Evolutionary conservation across 2,888 invertebrate species (phyloP).

Genomic region (Protophormia terraenovae): DNA sequence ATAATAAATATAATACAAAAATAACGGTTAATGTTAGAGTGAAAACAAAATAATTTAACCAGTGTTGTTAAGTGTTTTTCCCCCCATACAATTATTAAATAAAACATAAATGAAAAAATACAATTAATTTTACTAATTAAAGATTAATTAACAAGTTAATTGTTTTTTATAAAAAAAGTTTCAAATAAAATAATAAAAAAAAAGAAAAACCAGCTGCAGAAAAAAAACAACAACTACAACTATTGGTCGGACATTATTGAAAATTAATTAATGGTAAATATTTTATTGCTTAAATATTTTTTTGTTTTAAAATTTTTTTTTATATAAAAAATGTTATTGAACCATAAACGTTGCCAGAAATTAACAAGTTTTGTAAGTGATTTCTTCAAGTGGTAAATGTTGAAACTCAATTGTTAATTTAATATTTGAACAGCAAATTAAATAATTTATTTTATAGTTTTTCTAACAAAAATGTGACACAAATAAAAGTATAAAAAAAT

Average conservation of each 20-base stretch:
- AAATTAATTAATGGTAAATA: slow-evolving; percentile 43
- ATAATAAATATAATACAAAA: slow-evolving; percentile 29
- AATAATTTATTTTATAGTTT: neutral
- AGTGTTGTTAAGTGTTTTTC: slow-evolving; percentile 63
- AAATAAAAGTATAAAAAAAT: no score
- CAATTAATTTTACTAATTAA: neutral
- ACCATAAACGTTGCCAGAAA: neutral
- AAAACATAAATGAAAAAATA: neutral
- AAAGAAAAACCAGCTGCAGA: neutral
- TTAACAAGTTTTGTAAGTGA: slow-evolving; percentile 17
- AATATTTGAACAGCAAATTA: neutral
- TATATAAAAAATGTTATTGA: neutral
- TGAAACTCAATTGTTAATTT: neutral
- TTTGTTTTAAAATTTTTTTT: neutral
- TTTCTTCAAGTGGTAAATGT: neutral
- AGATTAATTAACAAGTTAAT: neutral
- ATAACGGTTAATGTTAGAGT: slow-evolving; percentile 65
- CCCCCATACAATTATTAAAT: neutral
- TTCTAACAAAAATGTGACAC: no score
- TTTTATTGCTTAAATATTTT: slow-evolving; percentile 18
- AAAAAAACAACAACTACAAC: neutral
- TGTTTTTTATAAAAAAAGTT: neutral
- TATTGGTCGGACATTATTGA: neutral
- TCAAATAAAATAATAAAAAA: neutral
- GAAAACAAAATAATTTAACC: slow-evolving; percentile 47